Evolutionary conservation across 2,797 vertebrate species (phyloP).

Genomic region (Poliocrania exsul): DNA sequence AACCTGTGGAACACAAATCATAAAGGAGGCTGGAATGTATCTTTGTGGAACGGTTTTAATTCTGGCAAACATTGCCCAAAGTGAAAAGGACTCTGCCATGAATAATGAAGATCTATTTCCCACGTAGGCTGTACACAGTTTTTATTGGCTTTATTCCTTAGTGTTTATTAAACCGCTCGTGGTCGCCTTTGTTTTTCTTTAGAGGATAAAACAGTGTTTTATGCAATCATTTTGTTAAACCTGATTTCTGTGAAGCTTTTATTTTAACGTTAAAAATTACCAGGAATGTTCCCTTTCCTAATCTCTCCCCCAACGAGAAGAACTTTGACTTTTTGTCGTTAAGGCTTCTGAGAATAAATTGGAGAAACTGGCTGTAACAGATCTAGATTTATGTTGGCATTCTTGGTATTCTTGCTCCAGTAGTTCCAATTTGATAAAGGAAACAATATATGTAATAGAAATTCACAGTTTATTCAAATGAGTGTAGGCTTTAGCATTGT

Average conservation of each 20-base stretch:
- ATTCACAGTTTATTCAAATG: constrained; percentile 58
- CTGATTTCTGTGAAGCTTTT: background rate
- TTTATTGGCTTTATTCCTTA: background rate
- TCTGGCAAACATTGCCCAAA: constrained; percentile 1
- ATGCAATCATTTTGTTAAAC: background rate
- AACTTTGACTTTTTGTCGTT: constrained; percentile 45
- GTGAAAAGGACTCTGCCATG: constrained; percentile 1
- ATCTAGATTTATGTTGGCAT: constrained; percentile 49
- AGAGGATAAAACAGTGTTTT: background rate
- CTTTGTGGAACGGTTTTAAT: constrained; percentile 23
- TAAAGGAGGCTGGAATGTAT: background rate
- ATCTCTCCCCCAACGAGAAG: background rate
- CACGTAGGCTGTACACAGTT: background rate
- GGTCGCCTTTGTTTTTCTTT: background rate
- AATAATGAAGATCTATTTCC: constrained; percentile 38
- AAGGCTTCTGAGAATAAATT: constrained; percentile 26
- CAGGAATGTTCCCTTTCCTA: background rate
- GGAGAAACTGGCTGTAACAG: constrained; percentile 47
- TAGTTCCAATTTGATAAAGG: constrained; percentile 67
- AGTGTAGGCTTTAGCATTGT: constrained; percentile 48
- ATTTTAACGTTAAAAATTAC: background rate
- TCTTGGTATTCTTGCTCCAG: constrained; percentile 53
- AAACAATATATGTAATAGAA: constrained; percentile 67
- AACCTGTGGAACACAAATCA: constrained; percentile 41
- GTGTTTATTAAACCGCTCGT: background rate